Evolutionary conservation across 2,797 vertebrate species (phyloP).

Genomic region (Chelmon rostratus): DNA sequence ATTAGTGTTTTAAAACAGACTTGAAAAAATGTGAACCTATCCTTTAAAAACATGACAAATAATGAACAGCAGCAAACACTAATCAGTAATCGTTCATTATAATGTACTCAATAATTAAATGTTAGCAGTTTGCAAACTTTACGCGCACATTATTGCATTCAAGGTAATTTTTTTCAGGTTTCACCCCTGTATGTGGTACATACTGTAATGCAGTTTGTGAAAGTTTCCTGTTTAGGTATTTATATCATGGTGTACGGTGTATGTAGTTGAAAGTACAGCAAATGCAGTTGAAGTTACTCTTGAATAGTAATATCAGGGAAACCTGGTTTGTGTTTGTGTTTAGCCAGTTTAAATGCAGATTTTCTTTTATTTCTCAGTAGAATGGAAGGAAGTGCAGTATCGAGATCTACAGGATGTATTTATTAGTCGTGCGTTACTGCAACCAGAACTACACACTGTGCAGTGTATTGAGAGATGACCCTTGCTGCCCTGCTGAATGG

Average conservation of each 20-base stretch:
- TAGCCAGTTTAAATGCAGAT: background rate
- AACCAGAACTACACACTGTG: no score
- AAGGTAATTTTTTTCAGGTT: background rate
- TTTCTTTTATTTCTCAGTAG: no score
- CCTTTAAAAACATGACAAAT: no score
- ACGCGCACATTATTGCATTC: background rate
- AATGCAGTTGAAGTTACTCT: background rate
- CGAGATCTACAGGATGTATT: no score
- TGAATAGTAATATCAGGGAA: background rate
- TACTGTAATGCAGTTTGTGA: background rate
- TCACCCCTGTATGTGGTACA: background rate
- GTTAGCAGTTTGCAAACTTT: background rate
- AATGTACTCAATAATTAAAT: background rate
- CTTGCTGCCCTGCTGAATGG: no score
- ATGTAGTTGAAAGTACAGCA: background rate
- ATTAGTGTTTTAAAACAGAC: background rate
- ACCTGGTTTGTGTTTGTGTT: background rate
- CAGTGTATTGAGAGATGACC: no score
- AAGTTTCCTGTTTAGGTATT: background rate
- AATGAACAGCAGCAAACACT: background rate
- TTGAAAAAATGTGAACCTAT: background rate
- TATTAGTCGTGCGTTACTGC: no score
- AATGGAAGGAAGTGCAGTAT: no score
- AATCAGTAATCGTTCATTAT: background rate
- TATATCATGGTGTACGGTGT: background rate